Conservation (phyloP, 2,113 vertebrate species). For the Pluvianellus socialis region DNA sequence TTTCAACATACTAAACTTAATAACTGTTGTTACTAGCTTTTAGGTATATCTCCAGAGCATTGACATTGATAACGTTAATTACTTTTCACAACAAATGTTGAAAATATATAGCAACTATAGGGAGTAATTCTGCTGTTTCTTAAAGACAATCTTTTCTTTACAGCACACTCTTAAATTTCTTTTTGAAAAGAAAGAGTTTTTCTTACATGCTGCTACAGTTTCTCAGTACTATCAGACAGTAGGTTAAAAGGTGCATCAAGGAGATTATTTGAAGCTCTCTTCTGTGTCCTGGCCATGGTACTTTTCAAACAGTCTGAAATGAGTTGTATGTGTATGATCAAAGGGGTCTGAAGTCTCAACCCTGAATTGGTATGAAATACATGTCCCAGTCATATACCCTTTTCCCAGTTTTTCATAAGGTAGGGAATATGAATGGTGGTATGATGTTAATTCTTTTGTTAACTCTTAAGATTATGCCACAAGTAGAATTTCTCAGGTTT, state of each 20-base stretch:
- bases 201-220: not conserved
- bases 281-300: not conserved
- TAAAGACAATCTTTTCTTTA: not conserved
- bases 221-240: not conserved
- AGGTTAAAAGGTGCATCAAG: not conserved
- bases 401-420: not conserved
- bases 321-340: not conserved
- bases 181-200: not conserved
- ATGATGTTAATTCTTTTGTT: not conserved
- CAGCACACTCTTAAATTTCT: not conserved
- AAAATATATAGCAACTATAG: not conserved
- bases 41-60: not conserved
- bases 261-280: not conserved
- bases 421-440: not conserved
- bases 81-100: not conserved
- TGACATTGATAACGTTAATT: not conserved
- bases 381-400: not conserved
- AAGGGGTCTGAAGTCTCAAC: not conserved
- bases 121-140: not conserved
- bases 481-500: not conserved
- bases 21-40: not conserved
- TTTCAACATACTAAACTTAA: not conserved
- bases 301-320: not conserved
- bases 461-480: not conserved
- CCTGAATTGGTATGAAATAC: not conserved